Base-by-base conservation (phyloP, 2,797 vertebrate species). In the Cirrhinus molitorella region DNA sequence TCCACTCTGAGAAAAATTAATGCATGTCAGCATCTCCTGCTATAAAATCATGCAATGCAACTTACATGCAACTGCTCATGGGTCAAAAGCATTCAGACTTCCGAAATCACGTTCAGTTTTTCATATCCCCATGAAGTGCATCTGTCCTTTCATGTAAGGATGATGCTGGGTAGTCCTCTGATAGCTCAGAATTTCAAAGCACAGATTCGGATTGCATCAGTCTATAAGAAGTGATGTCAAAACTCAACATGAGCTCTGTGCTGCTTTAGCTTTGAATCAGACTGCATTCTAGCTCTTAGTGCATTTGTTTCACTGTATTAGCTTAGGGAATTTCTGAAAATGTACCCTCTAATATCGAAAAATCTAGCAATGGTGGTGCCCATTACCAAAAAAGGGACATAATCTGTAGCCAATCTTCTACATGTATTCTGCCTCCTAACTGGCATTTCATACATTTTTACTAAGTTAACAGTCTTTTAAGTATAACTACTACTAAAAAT, bases 171-270 rank as follows among this genome's bases (percentile, higher is more conserved):
- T 37, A 21, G 14, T 43, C 34, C 34, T 68, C 28, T 51, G 31
- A 59, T 23, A n/a, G 3, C 83, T 43, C 47, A 1, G 51, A 25
- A 71, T 90, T 92, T 86, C 89, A 88, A 85, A 83, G 76, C 74
- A 86, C 72, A 81, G 63, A 79, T 73, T 87, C 47, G 59, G 89
- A 91, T 92, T 92, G 89, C 91, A 90, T 89, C 93, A 92, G 88
- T 87, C 51, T 88, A 70, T 28, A 86, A 77, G 71, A 85, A 88
- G 87, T 85, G 83, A 90, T 67, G 89, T 66, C 59, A 67, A 81
- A 71, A 7, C 59, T 74, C 31, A 51, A 53, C 47, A 53, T n/a
- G 8, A 75, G 17, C 34, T 51, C 11, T 55, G 6, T 51, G 16
- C 9, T 53, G 28, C 9, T 37, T 73, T 57, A 74, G 28, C 40